Evolutionary conservation across 2,797 vertebrate species (phyloP).

Genomic region (Catharus ustulatus): DNA sequence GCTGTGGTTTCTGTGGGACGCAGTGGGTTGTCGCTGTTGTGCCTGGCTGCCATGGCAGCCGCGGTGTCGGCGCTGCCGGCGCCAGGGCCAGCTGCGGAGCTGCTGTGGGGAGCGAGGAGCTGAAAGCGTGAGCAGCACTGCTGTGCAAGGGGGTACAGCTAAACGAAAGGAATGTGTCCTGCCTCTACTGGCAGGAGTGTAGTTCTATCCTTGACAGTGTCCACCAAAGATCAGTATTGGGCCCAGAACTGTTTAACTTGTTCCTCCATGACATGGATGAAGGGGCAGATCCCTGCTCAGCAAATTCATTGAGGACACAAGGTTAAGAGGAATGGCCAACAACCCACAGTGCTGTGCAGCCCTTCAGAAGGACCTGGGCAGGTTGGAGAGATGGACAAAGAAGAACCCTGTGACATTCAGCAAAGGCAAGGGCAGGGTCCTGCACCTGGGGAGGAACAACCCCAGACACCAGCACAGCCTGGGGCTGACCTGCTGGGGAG

Average conservation of each 20-base stretch:
- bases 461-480: neutral
- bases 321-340: neutral
- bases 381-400: neutral
- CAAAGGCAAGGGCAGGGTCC: neutral
- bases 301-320: too few species aligned
- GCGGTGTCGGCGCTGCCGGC: neutral
- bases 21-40: neutral
- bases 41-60: neutral
- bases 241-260: neutral
- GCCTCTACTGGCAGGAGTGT: fast-evolving
- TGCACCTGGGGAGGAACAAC: neutral
- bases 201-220: neutral
- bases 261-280: neutral
- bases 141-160: neutral
- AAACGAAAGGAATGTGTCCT: too few species aligned
- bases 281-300: neutral
- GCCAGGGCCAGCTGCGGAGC: neutral
- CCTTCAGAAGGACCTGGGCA: neutral
- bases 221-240: neutral
- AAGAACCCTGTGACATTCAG: too few species aligned
- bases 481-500: neutral
- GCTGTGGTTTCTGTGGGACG: neutral
- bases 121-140: neutral
- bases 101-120: neutral
- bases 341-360: neutral